Evolutionary conservation across 1,140 invertebrate genomes (phyloP).

Genomic region (Nephila pilipes): DNA sequence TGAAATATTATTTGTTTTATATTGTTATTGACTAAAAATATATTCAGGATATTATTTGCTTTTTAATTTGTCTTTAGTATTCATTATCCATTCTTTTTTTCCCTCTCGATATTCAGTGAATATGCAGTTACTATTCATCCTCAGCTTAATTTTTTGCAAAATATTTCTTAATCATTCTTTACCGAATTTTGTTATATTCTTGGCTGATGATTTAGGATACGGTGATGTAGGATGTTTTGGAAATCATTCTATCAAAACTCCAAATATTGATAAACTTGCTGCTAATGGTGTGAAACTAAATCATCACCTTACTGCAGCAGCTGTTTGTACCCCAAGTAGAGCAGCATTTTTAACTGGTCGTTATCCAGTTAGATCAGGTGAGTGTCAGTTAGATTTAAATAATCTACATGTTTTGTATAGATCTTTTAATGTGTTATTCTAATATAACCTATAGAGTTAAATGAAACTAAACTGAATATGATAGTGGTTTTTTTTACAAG

Average conservation of each 20-base stretch:
- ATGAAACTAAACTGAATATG: too few species aligned
- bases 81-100: too few species aligned
- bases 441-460: too few species aligned
- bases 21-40: too few species aligned
- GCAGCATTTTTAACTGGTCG: constrained; percentile 81
- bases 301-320: constrained; percentile 80
- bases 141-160: background rate
- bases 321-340: constrained; percentile 81
- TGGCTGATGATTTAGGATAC: constrained; percentile 82
- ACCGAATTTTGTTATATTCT: constrained; percentile 81
- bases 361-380: constrained; percentile 80
- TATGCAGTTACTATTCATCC: background rate
- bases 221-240: constrained; percentile 81
- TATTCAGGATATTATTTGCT: too few species aligned
- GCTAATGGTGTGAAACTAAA: constrained; percentile 80
- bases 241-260: constrained; percentile 80
- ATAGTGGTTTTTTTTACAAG: too few species aligned
- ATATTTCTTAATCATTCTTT: background rate
- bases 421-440: too few species aligned
- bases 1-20: too few species aligned
- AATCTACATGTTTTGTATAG: background rate
- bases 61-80: too few species aligned
- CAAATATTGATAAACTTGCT: constrained; percentile 81
- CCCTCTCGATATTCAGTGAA: background rate
- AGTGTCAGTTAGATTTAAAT: background rate